Conservation (phyloP, 2,113 vertebrate species). For the Atractosteus spatula region DNA sequence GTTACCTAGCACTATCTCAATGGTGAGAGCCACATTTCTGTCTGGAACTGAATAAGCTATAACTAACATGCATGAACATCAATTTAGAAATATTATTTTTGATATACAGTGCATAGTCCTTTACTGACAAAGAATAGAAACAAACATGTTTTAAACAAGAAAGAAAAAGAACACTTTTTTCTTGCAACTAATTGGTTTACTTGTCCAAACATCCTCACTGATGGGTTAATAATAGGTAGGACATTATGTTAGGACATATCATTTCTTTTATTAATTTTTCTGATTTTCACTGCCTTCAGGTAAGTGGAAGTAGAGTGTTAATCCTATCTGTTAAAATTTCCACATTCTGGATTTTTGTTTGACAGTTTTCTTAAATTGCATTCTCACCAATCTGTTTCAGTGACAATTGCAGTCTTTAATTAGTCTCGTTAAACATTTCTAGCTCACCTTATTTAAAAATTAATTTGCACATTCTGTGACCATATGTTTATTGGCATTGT, state of each 20-base stretch:
- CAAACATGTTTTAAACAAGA: neutral
- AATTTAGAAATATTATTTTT: no score
- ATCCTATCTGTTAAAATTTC: neutral
- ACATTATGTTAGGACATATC: neutral
- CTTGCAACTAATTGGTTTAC: neutral
- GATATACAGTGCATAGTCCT: no score
- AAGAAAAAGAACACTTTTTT: neutral
- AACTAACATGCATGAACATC: no score
- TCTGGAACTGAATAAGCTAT: no score
- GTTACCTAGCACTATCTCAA: no score
- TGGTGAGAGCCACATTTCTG: no score
- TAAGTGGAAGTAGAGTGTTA: neutral
- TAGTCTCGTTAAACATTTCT: constrained; percentile 13
- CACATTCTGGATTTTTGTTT: neutral
- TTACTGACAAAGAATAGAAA: no score
- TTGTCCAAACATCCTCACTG: neutral
- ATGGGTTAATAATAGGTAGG: neutral
- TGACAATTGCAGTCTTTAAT: constrained; percentile 19
- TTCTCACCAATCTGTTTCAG: constrained; percentile 3
- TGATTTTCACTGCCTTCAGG: neutral
- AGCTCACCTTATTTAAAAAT: constrained; percentile 18
- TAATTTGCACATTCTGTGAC: neutral
- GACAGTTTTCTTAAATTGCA: neutral
- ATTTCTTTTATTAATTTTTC: neutral
- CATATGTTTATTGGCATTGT: constrained; percentile 15